These are phyloP conservation scores for Eleutherodactylus coqui DNA, from an alignment of 2,797 vertebrate species.

Conservation along the genomic window DNA sequence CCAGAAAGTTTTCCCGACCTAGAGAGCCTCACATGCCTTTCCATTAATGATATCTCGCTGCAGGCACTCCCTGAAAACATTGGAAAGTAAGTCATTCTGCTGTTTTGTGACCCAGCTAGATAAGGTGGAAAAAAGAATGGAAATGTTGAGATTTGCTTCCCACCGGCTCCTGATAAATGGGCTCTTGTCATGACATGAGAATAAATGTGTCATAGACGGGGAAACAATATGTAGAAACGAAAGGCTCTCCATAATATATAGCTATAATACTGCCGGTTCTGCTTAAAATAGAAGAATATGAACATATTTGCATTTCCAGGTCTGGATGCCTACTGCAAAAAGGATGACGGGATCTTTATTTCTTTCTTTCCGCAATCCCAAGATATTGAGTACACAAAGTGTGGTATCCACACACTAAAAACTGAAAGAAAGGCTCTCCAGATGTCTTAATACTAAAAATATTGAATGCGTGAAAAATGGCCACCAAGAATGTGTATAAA, in stretches of 20 bases:
- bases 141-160: neutral
- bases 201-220: neutral
- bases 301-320: neutral
- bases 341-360: no score
- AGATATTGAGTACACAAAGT: no score
- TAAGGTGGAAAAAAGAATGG: neutral
- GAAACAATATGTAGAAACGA: neutral
- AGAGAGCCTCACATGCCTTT: slow-evolving; percentile 93
- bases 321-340: neutral
- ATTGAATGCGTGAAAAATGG: no score
- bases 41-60: slow-evolving; percentile 98
- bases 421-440: no score
- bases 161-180: neutral
- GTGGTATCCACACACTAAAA: no score
- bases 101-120: neutral
- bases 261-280: neutral
- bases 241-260: neutral
- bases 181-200: neutral
- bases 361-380: no score
- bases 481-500: no score
- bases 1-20: slow-evolving; percentile 95
- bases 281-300: neutral
- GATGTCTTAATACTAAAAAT: no score
- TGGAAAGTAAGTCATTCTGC: slow-evolving; percentile 90
- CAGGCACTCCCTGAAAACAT: slow-evolving; percentile 96